Evolutionary conservation across 2,888 invertebrate genomes (phyloP).

Genomic region (Metellina segmentata): DNA sequence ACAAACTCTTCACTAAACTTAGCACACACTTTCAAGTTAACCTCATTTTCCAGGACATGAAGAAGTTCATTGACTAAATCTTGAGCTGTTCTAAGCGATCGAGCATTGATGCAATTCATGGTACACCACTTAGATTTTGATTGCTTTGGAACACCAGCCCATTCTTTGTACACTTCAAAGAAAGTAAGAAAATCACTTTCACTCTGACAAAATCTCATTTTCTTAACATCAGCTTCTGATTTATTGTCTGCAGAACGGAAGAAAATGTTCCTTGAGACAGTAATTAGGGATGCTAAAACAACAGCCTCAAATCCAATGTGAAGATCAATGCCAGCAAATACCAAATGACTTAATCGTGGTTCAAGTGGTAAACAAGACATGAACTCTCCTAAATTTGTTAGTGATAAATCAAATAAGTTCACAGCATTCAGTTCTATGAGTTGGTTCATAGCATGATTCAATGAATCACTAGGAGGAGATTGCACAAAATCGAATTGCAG

Average conservation of each 20-base stretch:
- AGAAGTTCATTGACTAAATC: slow-evolving; percentile 72
- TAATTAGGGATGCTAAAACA: slow-evolving; percentile 79
- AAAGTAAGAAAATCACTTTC: slow-evolving; percentile 80
- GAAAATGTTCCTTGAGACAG: slow-evolving; percentile 79
- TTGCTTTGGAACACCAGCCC: slow-evolving; percentile 78
- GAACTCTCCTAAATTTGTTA: slow-evolving; percentile 80
- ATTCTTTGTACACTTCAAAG: slow-evolving; percentile 77
- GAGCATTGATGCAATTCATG: slow-evolving; percentile 80
- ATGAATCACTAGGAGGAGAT: slow-evolving; percentile 78
- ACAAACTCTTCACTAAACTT: slow-evolving; percentile 53
- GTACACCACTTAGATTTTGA: slow-evolving; percentile 79
- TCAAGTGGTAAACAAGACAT: slow-evolving; percentile 80
- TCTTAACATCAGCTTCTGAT: slow-evolving; percentile 78
- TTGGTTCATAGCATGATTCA: slow-evolving; percentile 79
- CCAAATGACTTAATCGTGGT: slow-evolving; percentile 79
- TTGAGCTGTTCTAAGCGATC: slow-evolving; percentile 79
- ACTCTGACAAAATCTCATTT: slow-evolving; percentile 79
- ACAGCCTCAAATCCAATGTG: slow-evolving; percentile 79
- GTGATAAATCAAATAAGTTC: slow-evolving; percentile 76
- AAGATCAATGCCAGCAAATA: slow-evolving; percentile 61
- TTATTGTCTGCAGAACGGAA: slow-evolving; percentile 79
- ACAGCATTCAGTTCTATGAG: slow-evolving; percentile 79
- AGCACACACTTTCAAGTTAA: slow-evolving; percentile 32
- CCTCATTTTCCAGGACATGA: slow-evolving; percentile 56
- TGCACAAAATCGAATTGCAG: slow-evolving; percentile 80